Percentiles rank a stretch among this genome's conserved stretches.
These are phyloP conservation scores for Pseudoips prasinana DNA, from an alignment of 2,888 invertebrate species.

Conservation along the genomic window DNA sequence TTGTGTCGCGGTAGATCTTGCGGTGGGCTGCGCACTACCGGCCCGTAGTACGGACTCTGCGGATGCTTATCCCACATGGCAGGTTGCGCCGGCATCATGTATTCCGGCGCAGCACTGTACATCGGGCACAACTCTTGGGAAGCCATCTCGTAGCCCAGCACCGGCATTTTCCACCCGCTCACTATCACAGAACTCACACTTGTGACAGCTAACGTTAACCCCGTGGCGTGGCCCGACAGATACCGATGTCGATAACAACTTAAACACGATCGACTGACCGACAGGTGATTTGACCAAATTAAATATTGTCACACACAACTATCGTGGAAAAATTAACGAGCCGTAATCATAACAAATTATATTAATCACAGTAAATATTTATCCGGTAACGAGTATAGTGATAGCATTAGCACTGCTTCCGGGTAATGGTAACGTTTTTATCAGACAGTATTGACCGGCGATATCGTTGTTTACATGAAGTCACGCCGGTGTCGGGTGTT, in stretches of 20 bases:
- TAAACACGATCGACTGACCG: conserved; percentile 36
- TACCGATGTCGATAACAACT: conserved; percentile 40
- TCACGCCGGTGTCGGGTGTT: conserved; percentile 45
- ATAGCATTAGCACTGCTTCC: conserved; percentile 35
- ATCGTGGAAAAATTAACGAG: conserved; percentile 33
- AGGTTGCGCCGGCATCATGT: conserved; percentile 43
- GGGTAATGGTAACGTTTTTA: conserved; percentile 62
- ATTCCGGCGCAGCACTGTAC: conserved; percentile 51
- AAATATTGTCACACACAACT: conserved; percentile 39
- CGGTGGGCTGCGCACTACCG: conserved; percentile 42
- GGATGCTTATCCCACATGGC: conserved; percentile 60
- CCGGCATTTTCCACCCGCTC: conserved; percentile 66
- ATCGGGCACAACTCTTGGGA: conserved; percentile 62
- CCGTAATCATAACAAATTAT: conserved; percentile 31
- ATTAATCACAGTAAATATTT: conserved; percentile 45
- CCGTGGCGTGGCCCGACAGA: conserved; percentile 32
- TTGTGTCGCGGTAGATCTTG: conserved; percentile 26
- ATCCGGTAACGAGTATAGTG: conserved; percentile 30
- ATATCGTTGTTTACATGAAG: conserved; percentile 52
- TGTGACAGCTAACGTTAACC: conserved; percentile 48
- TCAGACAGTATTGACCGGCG: conserved; percentile 44
- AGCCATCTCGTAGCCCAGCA: conserved; percentile 64
- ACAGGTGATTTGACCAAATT: conserved; percentile 59
- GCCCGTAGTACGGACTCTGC: conserved; percentile 45
- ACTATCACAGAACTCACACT: conserved; percentile 38